Percentiles rank a stretch among this genome's conserved stretches.
phyloP scores from a whole-genome alignment of 2,797 vertebrate species.

The Gobionotothen gibberifrons region DNA sequence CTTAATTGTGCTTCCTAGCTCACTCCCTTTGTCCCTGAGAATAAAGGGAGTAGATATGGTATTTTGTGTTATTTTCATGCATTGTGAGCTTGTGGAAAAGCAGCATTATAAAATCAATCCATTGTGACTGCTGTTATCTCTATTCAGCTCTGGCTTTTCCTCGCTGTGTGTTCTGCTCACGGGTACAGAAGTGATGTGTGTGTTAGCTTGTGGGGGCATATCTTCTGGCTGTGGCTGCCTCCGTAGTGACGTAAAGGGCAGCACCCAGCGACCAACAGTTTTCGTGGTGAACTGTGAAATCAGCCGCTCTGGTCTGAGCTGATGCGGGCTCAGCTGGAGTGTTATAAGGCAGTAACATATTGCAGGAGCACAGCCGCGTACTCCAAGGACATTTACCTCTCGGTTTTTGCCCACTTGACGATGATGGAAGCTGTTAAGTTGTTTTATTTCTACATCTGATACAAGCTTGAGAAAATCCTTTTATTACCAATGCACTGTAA shows the following conservation, averaged over 20 bases:
- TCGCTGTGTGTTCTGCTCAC: constrained; percentile 43
- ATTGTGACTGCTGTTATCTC: constrained; percentile 64
- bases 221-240: constrained; percentile 60
- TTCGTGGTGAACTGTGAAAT: constrained; percentile 70
- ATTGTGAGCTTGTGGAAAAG: constrained; percentile 56
- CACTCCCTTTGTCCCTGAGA: constrained; percentile 55
- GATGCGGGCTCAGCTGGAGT: constrained; percentile 68
- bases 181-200: constrained; percentile 63
- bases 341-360: constrained; percentile 43
- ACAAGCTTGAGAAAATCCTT: background rate
- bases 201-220: constrained; percentile 65
- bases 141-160: constrained; percentile 42
- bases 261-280: constrained; percentile 67
- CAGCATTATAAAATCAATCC: constrained; percentile 68
- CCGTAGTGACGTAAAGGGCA: constrained; percentile 76
- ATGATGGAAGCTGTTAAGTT: constrained; percentile 10
- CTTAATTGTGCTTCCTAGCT: constrained; percentile 39
- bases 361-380: constrained; percentile 18
- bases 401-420: constrained; percentile 35
- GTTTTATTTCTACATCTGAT: background rate
- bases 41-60: constrained; percentile 57
- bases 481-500: background rate
- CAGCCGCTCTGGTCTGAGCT: constrained; percentile 42
- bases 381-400: constrained; percentile 20
- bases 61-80: constrained; percentile 64